Evolutionary conservation across 2,113 vertebrate species (phyloP), one percentile per base, ranked within the genome.

Genomic region (Zootoca vivipara): DNA sequence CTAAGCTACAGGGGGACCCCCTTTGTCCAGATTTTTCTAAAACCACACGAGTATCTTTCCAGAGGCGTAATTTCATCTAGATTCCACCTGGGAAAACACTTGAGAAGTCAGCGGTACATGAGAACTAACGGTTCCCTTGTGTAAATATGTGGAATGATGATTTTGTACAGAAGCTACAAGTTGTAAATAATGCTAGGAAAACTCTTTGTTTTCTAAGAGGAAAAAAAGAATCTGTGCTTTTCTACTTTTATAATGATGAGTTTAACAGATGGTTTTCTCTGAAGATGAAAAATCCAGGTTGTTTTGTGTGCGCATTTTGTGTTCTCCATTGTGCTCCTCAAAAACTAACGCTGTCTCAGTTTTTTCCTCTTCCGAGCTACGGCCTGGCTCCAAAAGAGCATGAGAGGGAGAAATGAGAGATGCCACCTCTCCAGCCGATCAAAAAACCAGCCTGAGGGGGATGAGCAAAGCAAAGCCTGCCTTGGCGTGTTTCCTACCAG

Each of bases 291-390:
- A 86, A 69, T 58, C 82, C 87, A 88, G 78, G 69, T 81, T 64
- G n/a, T 75, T 46, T 62, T 86, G 22, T 64, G 24, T 79, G 64
- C 33, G 0, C 80, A 52, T 62, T 83, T 72, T 86, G 35, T 82
- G 62, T 77, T 85, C 65, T 78, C 20, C 73, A 38, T 83, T 82
- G 40, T 85, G 13, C 72, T 72, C 62, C 84, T 91, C 90, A 87
- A 85, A 93, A 87, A 95, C 96, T 96, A 96, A 96, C 93, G 72
- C 94, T 96, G 94, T 95, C 95, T 96, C 96, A 96, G 96, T 96
- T 94, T 96, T 95, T 93, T 96, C 87, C 90, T 83, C 77, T 85
- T 83, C 85, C 73, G 89, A 90, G 89, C 89, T 90, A 72, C 2
- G 79, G 20, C 87, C 90, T 78, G 87, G 83, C 87, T 89, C 65